These are phyloP conservation scores for Stegastes partitus DNA, from an alignment of 2,113 vertebrate species.

Conservation along the genomic window DNA sequence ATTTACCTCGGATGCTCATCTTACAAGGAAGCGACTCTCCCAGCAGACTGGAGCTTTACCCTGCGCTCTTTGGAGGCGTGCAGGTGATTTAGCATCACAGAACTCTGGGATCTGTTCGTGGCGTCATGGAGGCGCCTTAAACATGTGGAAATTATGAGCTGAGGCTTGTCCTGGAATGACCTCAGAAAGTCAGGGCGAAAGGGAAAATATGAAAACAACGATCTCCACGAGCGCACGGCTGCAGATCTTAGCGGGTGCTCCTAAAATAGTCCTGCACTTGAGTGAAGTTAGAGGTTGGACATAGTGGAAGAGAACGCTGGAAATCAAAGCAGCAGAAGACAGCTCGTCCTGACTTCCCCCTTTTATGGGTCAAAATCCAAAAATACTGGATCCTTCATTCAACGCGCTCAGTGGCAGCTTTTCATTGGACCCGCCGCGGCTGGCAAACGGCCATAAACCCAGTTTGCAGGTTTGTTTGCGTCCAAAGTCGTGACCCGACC, in stretches of 20 bases:
- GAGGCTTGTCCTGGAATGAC: background rate
- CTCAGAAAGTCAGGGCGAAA: background rate
- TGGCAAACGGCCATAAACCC: no score
- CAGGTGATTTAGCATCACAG: slow-evolving; percentile 35
- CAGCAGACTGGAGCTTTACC: slow-evolving; percentile 22
- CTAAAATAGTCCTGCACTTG: slow-evolving; percentile 24
- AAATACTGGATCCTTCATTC: background rate
- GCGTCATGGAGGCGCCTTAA: no score
- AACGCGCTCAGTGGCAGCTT: background rate
- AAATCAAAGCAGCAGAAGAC: background rate
- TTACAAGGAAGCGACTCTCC: slow-evolving; percentile 27
- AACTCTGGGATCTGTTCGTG: slow-evolving; percentile 6
- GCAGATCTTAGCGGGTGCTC: background rate
- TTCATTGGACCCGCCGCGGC: background rate
- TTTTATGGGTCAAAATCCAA: background rate
- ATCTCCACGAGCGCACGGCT: no score
- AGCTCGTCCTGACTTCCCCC: background rate
- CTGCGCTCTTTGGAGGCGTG: slow-evolving; percentile 18
- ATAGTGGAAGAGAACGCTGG: background rate
- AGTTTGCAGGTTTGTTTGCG: background rate
- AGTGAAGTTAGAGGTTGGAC: slow-evolving; percentile 12
- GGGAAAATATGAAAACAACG: background rate
- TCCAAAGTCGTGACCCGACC: no score
- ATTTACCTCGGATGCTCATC: slow-evolving; percentile 60
- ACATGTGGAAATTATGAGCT: background rate